Evolutionary conservation across 2,888 invertebrate species (phyloP).

Genomic region (Drosophila maculinotata): DNA sequence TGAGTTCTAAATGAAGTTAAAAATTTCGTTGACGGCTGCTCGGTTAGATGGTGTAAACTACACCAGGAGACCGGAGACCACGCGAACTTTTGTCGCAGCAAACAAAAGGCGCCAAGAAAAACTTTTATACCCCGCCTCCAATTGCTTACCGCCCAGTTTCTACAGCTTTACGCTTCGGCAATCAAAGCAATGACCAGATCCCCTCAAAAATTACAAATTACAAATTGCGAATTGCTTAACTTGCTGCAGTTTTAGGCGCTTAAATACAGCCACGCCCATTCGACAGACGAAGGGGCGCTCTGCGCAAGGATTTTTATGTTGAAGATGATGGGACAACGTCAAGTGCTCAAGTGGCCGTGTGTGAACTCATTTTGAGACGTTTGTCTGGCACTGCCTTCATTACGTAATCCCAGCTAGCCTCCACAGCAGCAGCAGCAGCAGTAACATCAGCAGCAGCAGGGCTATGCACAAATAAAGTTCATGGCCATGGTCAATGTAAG

Average conservation of each 20-base stretch:
- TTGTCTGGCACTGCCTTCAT: conserved; percentile 70
- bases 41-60: conserved; percentile 69
- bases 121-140: background rate
- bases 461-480: conserved; percentile 62
- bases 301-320: conserved; percentile 49
- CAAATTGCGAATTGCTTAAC: conserved; percentile 42
- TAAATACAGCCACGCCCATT: conserved; percentile 22
- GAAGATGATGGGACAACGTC: conserved; percentile 52
- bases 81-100: conserved; percentile 60
- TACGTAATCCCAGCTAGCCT: conserved; percentile 52
- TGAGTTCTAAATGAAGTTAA: conserved; percentile 78
- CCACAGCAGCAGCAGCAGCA: conserved; percentile 1
- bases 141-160: conserved; percentile 16
- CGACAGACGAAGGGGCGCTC: background rate
- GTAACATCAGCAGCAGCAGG: conserved; percentile 1
- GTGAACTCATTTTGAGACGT: conserved; percentile 67
- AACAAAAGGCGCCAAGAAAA: conserved; percentile 31
- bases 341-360: conserved; percentile 38
- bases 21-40: conserved; percentile 68
- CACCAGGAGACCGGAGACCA: conserved; percentile 57
- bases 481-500: conserved; percentile 71
- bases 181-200: conserved; percentile 55
- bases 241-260: conserved; percentile 53
- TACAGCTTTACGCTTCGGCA: conserved; percentile 44
- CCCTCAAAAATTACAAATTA: conserved; percentile 39